Conservation (phyloP, 1,140 invertebrate genomes). For the Helicorthomorpha holstii region DNA sequence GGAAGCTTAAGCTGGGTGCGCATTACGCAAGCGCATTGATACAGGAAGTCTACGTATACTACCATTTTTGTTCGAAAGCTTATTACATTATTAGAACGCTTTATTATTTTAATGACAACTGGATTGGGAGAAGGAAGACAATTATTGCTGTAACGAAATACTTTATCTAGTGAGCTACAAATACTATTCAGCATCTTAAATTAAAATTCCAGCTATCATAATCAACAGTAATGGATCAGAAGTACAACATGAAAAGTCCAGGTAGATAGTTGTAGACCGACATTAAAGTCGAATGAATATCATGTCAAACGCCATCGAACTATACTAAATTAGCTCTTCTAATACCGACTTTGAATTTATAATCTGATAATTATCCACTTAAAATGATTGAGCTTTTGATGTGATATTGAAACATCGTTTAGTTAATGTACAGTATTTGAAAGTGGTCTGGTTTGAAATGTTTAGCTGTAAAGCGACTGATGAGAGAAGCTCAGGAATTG, state of each 20-base stretch:
- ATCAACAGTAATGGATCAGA: neutral
- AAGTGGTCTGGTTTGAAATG: neutral
- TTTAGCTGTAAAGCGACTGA: constrained; percentile 78
- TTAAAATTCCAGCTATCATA: too few relatives aligned
- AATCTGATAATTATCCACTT: neutral
- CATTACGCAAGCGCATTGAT: too few relatives aligned
- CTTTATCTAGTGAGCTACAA: too few relatives aligned
- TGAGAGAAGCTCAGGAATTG: constrained; percentile 79
- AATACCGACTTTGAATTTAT: neutral
- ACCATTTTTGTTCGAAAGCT: too few relatives aligned
- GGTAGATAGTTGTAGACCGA: neutral
- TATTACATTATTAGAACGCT: too few relatives aligned
- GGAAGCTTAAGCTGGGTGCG: too few relatives aligned
- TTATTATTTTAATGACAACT: too few relatives aligned
- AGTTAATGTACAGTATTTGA: neutral
- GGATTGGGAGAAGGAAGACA: too few relatives aligned
- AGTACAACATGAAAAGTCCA: constrained; percentile 3
- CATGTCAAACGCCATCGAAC: neutral
- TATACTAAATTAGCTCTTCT: neutral
- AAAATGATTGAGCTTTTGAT: neutral
- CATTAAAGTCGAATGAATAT: neutral
- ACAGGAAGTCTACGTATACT: too few relatives aligned
- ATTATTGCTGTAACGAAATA: too few relatives aligned
- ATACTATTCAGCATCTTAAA: too few relatives aligned
- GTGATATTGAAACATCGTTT: neutral